A percentile compares a stretch with the other conserved stretches of the same genome.
Evolutionary conservation across 2,888 invertebrate species (phyloP).

Genomic region (Cryptocephalus moraei): DNA sequence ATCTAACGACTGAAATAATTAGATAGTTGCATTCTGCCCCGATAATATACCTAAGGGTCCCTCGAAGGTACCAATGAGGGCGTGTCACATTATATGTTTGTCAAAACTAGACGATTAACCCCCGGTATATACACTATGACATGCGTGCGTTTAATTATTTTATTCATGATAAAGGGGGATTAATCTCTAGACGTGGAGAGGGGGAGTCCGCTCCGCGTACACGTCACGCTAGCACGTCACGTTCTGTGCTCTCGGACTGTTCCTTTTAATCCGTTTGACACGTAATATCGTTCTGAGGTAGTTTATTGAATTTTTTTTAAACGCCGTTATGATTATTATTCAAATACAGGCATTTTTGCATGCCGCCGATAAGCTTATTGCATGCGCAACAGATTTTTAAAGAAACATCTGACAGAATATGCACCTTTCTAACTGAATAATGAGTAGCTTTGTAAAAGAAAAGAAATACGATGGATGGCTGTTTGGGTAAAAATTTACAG

Average conservation of each 20-base stretch:
- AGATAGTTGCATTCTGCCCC: no score
- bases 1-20: no score
- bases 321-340: background rate
- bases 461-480: no score
- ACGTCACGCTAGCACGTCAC: background rate
- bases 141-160: constrained; percentile 17
- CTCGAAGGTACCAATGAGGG: no score
- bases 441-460: no score
- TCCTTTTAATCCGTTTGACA: background rate
- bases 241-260: background rate
- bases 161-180: constrained; percentile 17
- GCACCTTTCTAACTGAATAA: no score
- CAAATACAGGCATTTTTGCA: background rate
- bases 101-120: no score
- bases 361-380: background rate
- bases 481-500: no score
- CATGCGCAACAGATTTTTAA: no score
- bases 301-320: background rate
- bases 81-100: no score
- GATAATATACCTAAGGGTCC: no score
- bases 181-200: constrained; percentile 15
- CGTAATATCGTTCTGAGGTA: background rate
- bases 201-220: constrained; percentile 7
- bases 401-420: no score
- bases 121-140: constrained; percentile 2